Evolutionary conservation across 1,140 invertebrate species (phyloP), one percentile per base, ranked within the genome.

Genomic region (Drosophila malerkotliana): DNA sequence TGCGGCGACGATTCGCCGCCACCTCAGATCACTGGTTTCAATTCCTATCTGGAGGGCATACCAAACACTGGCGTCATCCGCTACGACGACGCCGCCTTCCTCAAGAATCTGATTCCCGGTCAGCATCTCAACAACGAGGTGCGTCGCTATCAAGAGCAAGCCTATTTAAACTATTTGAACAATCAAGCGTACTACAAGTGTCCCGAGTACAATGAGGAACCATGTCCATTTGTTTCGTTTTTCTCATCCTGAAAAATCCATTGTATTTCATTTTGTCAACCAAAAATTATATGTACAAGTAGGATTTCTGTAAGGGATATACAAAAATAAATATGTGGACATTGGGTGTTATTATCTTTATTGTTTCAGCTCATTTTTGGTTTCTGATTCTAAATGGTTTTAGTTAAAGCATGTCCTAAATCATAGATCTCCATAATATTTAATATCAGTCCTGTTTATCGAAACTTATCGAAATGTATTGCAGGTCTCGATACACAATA

Each of bases 61-160:
- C 85, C 90, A 8, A 91, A 91, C 52, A 85, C 83, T 2, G 89
- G 89, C n/a, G 90, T 88, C 53, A 91, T 90, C 55, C 87, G 90
- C 55, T 92, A 91, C 41, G 91, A 92, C 69, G 89, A 92, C 55
- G 82, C 93, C 68, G 92, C 93, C 0, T 94, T 93, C 63, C 93
- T 94, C 45, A 93, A 93, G 64, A 82, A 93, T 47, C 69, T 94
- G 60, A 81, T 93, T 32, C 93, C 93, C 2, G 93, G 93, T 1
- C 93, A 93, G 18, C 93, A 93, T 90, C 68, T 94, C 28, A 94
- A 94, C 73, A 93, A 91, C 60, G 93, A 94, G 83, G 93, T 92
- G 59, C 10, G 76, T 73, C 15, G 30, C 15, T 8, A 12, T 6
- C 5, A 61, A 51, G 59, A 47, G 1, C 28, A 2, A 15, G 8